These are phyloP conservation scores for Catharus bicknelli DNA, from an alignment of 2,113 vertebrate species.

Conservation along the genomic window DNA sequence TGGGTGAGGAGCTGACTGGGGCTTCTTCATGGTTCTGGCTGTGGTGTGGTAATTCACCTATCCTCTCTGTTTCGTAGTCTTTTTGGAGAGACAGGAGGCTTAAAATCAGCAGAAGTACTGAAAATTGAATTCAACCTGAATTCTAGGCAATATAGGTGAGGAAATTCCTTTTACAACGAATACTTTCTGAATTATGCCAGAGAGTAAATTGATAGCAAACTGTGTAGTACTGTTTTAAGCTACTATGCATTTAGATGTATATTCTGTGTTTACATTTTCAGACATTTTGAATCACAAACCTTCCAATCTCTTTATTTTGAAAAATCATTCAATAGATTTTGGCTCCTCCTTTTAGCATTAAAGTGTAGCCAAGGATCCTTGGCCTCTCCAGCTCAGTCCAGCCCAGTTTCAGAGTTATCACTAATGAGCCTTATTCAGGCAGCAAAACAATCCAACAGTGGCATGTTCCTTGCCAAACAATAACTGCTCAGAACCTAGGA, in stretches of 20 bases:
- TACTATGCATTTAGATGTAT: not conserved
- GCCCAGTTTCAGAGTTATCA: not conserved
- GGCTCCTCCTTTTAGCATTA: not conserved
- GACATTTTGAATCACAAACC: not conserved
- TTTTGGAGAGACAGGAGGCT: not conserved
- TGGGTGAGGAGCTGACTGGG: not conserved
- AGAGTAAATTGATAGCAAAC: not conserved
- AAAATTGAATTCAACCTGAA: not conserved
- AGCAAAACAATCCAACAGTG: not conserved
- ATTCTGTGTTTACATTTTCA: slow-evolving; percentile 1
- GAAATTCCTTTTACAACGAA: not conserved
- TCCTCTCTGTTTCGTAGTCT: not conserved
- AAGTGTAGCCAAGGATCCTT: not conserved
- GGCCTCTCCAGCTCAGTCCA: not conserved
- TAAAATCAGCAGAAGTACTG: not conserved
- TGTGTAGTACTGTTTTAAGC: not conserved
- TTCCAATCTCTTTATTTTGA: slow-evolving; percentile 16
- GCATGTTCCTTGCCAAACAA: not conserved
- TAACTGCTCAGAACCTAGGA: not conserved
- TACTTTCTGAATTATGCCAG: not conserved
- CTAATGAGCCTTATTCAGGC: not conserved
- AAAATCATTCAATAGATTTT: not conserved
- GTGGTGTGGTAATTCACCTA: not conserved
- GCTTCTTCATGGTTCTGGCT: not conserved
- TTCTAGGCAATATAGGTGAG: not conserved